A percentile compares a stretch with the other conserved stretches of the same genome.
phyloP scores from a whole-genome alignment of 2,888 invertebrate species.

The Drosophila neonasuta region DNA sequence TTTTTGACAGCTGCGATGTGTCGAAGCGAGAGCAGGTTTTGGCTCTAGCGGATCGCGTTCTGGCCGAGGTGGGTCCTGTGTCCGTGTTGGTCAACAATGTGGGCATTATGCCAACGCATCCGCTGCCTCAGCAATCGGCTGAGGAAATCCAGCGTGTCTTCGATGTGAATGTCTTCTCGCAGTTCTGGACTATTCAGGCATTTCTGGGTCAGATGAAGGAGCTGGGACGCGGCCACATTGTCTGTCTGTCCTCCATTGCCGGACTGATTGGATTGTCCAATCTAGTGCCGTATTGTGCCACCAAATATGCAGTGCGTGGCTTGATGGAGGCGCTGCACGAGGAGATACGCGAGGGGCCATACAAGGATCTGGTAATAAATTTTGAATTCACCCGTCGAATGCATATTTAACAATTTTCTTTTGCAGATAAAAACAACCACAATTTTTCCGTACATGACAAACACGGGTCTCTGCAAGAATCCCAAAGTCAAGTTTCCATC shows the following conservation, averaged over 20 bases:
- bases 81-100: slow-evolving; percentile 93
- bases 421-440: slow-evolving; percentile 89
- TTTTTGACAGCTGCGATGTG: slow-evolving; percentile 87
- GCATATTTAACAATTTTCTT: not conserved
- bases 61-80: slow-evolving; percentile 88
- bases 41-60: slow-evolving; percentile 85
- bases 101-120: slow-evolving; percentile 92
- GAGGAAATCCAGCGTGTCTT: slow-evolving; percentile 88
- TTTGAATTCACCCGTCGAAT: not conserved
- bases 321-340: slow-evolving; percentile 92
- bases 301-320: slow-evolving; percentile 92
- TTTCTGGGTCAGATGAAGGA: slow-evolving; percentile 90
- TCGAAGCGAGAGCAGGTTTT: slow-evolving; percentile 87
- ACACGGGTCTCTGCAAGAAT: slow-evolving; percentile 92
- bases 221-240: slow-evolving; percentile 89
- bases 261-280: slow-evolving; percentile 88
- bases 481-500: slow-evolving; percentile 88
- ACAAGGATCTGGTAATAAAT: slow-evolving; percentile 72
- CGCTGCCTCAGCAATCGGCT: slow-evolving; percentile 86
- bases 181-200: slow-evolving; percentile 89
- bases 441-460: slow-evolving; percentile 93
- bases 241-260: slow-evolving; percentile 89
- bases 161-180: slow-evolving; percentile 90
- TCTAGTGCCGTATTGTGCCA: slow-evolving; percentile 90
- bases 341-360: slow-evolving; percentile 86